Evolutionary conservation across 2,888 invertebrate species (phyloP).

Genomic region (Archaeoteleia sp.): DNA sequence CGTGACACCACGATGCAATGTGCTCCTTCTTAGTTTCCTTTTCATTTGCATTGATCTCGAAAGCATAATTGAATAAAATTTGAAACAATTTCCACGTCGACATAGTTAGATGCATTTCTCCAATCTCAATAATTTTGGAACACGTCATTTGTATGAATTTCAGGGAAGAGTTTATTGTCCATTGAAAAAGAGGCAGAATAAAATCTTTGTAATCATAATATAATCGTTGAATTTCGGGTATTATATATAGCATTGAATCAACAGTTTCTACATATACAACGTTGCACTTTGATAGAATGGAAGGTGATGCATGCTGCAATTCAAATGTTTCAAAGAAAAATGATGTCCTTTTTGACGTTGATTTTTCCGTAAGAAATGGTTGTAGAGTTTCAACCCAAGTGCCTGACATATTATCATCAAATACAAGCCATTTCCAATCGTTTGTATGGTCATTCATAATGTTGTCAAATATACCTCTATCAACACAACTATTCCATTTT

Average conservation of each 20-base stretch:
- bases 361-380: slow-evolving; percentile 78
- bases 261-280: slow-evolving; percentile 77
- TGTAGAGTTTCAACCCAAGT: slow-evolving; percentile 80
- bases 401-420: slow-evolving; percentile 79
- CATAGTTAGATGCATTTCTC: slow-evolving; percentile 69
- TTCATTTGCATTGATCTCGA: slow-evolving; percentile 65
- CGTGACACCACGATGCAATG: slow-evolving; percentile 76
- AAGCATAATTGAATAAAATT: slow-evolving; percentile 69
- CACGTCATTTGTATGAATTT: slow-evolving; percentile 76
- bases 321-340: slow-evolving; percentile 80
- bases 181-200: slow-evolving; percentile 73
- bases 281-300: slow-evolving; percentile 80
- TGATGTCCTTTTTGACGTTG: slow-evolving; percentile 76
- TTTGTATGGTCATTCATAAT: slow-evolving; percentile 73
- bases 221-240: slow-evolving; percentile 51
- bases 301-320: slow-evolving; percentile 77
- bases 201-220: slow-evolving; percentile 60
- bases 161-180: slow-evolving; percentile 78
- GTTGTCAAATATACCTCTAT: slow-evolving; percentile 74
- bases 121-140: slow-evolving; percentile 68
- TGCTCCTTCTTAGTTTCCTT: slow-evolving; percentile 68
- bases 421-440: slow-evolving; percentile 77
- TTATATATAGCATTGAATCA: slow-evolving; percentile 77
- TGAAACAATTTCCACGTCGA: slow-evolving; percentile 69
- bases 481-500: slow-evolving; percentile 77